phyloP scores from a whole-genome alignment of 92 coral and sea anemone genomes.

The Montipora capitata region DNA sequence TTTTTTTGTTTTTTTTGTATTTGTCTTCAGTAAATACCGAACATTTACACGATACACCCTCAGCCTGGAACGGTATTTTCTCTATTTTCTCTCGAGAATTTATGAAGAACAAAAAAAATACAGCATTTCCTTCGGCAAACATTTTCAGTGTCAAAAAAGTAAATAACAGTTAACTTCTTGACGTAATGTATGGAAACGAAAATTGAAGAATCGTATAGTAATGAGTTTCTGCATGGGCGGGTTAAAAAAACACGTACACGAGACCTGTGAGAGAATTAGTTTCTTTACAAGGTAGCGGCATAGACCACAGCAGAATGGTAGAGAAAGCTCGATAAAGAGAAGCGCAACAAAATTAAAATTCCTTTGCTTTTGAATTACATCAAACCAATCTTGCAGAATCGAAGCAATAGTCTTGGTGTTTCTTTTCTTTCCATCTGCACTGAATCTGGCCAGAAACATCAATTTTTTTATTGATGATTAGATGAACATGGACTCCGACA shows the following conservation, averaged over 20 bases:
- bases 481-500: too few species aligned
- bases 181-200: background rate
- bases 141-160: background rate
- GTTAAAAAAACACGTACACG: background rate
- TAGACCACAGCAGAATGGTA: background rate
- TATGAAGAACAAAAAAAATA: slow-evolving; percentile 35
- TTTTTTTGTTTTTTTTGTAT: too few species aligned
- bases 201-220: too few species aligned
- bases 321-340: too few species aligned
- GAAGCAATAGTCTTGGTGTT: background rate
- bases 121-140: slow-evolving; percentile 35
- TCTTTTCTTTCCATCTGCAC: too few species aligned
- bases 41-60: background rate
- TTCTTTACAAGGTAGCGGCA: slow-evolving; percentile 14
- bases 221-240: background rate
- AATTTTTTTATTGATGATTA: too few species aligned
- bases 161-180: background rate
- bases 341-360: background rate
- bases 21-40: background rate
- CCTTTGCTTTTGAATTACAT: background rate
- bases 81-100: slow-evolving; percentile 24
- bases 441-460: too few species aligned
- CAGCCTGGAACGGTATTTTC: background rate
- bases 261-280: background rate
- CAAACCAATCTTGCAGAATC: too few species aligned